Evolutionary conservation across 1,140 invertebrate species (phyloP).

Genomic region (Zaprionus kolodkinae): DNA sequence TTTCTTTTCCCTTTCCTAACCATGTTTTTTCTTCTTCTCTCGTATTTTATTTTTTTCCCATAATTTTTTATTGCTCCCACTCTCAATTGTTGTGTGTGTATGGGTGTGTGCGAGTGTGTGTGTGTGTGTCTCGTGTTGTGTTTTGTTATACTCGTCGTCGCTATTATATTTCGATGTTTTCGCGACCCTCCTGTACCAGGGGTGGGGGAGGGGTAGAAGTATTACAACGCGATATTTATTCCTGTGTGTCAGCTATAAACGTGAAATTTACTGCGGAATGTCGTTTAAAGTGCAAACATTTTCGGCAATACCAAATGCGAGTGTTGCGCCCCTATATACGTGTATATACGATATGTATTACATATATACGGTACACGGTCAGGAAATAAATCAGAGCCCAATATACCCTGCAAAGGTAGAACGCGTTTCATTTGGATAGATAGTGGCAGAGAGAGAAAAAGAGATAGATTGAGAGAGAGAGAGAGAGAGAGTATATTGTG

Average conservation of each 20-base stretch:
- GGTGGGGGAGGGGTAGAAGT: slow-evolving; percentile 1
- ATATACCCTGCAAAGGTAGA: slow-evolving; percentile 18
- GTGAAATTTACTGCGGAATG: slow-evolving; percentile 82
- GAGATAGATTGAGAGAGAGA: not conserved
- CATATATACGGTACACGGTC: not conserved
- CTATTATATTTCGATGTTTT: slow-evolving; percentile 44
- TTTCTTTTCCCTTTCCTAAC: not conserved
- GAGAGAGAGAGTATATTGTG: not conserved
- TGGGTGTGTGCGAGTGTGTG: too few relatives aligned
- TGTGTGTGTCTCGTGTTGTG: slow-evolving; percentile 18
- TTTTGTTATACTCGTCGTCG: slow-evolving; percentile 22
- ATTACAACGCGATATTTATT: slow-evolving; percentile 74
- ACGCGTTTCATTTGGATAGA: not conserved
- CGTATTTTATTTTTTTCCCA: slow-evolving; percentile 26
- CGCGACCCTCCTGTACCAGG: slow-evolving; percentile 3
- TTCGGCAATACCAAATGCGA: slow-evolving; percentile 31
- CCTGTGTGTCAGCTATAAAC: slow-evolving; percentile 81
- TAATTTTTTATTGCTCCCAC: slow-evolving; percentile 58
- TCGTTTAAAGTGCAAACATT: slow-evolving; percentile 80
- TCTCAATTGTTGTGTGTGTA: slow-evolving; percentile 19
- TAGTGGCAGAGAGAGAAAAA: not conserved
- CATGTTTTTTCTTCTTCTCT: not conserved
- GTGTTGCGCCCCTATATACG: slow-evolving; percentile 28
- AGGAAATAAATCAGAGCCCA: not conserved
- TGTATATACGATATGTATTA: too few relatives aligned